Evolutionary conservation across 2,113 vertebrate species (phyloP).

Genomic region (Enhydra lutris): DNA sequence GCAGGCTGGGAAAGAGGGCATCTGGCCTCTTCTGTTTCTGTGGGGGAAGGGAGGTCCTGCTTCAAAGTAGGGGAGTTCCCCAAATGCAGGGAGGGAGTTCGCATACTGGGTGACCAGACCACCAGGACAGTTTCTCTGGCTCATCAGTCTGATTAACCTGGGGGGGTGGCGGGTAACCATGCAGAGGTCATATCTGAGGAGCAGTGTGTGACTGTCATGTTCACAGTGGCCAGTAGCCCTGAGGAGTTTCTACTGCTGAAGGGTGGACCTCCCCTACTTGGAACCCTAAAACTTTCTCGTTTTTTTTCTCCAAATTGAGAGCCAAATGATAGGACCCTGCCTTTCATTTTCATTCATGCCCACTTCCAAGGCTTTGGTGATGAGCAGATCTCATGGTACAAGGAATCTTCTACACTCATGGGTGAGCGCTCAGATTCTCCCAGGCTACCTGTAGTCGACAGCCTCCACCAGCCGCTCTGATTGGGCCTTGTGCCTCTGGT

Average conservation of each 20-base stretch:
- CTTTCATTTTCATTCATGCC: neutral
- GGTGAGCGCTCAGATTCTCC: neutral
- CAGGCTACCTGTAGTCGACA: too few species aligned
- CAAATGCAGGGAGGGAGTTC: neutral
- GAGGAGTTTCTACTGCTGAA: neutral
- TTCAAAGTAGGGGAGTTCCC: neutral
- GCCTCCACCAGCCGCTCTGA: neutral
- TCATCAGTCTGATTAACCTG: neutral
- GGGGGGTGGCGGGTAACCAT: neutral
- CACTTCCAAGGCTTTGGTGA: neutral
- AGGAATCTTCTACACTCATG: neutral
- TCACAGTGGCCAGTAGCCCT: neutral
- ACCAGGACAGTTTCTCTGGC: neutral
- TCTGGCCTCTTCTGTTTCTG: neutral
- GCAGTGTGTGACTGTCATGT: rapidly evolving
- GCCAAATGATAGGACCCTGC: neutral
- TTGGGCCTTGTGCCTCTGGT: neutral
- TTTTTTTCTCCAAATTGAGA: neutral
- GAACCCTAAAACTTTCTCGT: neutral
- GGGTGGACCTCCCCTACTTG: neutral
- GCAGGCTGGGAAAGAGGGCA: neutral
- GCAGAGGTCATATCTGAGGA: neutral
- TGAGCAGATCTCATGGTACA: neutral
- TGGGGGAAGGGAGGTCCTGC: neutral
- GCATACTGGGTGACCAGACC: neutral